Evolutionary conservation across 2,888 invertebrate species (phyloP), one percentile per base, ranked within the genome.

Genomic region (Plagodis dolabraria): DNA sequence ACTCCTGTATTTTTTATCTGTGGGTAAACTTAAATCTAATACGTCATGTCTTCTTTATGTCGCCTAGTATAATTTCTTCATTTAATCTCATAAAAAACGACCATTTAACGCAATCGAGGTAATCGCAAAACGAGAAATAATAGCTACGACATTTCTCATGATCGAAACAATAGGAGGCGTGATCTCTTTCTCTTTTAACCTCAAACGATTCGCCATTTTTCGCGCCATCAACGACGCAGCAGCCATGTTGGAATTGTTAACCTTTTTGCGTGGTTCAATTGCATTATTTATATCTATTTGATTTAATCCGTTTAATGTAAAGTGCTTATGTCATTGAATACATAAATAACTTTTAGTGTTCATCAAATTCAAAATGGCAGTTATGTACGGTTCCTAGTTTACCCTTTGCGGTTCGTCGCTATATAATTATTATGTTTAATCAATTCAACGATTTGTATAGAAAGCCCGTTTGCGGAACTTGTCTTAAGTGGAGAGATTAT

Each of bases 141-240:
- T 68, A 57, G 57, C 57, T 10, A 48, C 9, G 40, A 69, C 69
- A 74, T 57, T 71, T 73, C 75, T 63, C 74, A 69, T 65, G 65
- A 57, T 53, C 54, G 35, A 6, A 60, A 65, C 47, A 88, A 89
- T 86, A 70, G 82, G 65, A 67, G 82, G 87, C 82, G 83, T 80
- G 73, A 73, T 69, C 75, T 89, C 89, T 89, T 89, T 89, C 88
- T 89, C 89, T 87, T 89, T 88, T 87, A 84, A 83, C 84, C 85
- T 85, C 79, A 82, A 87, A 87, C 74, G 62, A 62, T 71, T 72
- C 43, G 56, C 60, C 56, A 57, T 61, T 22, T 61, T 60, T 61
- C 56, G 60, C 60, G 56, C 45, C 60, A 48, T 50, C 10, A 9
- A 10, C 40, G 40, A 0, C 7, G 0, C 10, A 35, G 46, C 56